phyloP scores from a whole-genome alignment of 2,113 vertebrate species.

The Heterotis niloticus region DNA sequence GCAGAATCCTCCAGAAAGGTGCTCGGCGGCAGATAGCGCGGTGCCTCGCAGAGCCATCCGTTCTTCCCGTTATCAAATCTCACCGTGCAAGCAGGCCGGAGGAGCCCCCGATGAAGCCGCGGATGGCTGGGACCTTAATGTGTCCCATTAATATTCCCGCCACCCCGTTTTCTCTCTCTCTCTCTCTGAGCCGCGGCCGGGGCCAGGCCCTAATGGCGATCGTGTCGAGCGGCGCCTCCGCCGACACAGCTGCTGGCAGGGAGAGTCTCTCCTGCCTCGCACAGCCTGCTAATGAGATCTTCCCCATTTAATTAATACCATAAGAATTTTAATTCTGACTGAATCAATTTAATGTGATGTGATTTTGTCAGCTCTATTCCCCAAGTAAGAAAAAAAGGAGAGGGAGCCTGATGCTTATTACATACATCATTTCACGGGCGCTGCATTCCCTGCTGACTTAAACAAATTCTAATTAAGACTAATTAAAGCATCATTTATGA shows the following conservation, averaged over 20 bases:
- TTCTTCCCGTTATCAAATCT: conserved; percentile 54
- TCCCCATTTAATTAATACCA: conserved; percentile 99
- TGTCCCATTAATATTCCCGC: conserved; percentile 56
- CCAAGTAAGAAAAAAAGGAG: conserved; percentile 83
- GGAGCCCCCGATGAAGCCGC: conserved; percentile 59
- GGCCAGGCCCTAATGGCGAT: conserved; percentile 64
- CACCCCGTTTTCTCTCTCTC: conserved; percentile 32
- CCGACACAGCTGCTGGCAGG: conserved; percentile 94
- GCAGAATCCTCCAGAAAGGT: conserved; percentile 41
- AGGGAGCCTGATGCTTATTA: conserved; percentile 99
- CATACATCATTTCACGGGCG: conserved; percentile 99
- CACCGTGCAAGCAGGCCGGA: conserved; percentile 57
- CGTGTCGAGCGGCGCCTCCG: conserved; percentile 67
- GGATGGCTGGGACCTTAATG: conserved; percentile 44
- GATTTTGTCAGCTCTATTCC: conserved; percentile 99
- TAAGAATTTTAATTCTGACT: conserved; percentile 99
- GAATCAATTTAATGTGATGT: conserved; percentile 99
- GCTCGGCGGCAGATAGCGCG: conserved; percentile 67
- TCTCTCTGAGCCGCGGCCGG: conserved; percentile 13
- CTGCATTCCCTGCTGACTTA: conserved; percentile 99
- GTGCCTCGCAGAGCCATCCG: conserved; percentile 72
- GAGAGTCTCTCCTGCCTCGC: conserved; percentile 84
- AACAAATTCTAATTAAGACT: conserved; percentile 99
- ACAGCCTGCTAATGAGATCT: conserved; percentile 99
- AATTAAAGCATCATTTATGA: conserved; percentile 99